Base-by-base conservation (phyloP, 2,113 vertebrate species). In the Varanus komodoensis region DNA sequence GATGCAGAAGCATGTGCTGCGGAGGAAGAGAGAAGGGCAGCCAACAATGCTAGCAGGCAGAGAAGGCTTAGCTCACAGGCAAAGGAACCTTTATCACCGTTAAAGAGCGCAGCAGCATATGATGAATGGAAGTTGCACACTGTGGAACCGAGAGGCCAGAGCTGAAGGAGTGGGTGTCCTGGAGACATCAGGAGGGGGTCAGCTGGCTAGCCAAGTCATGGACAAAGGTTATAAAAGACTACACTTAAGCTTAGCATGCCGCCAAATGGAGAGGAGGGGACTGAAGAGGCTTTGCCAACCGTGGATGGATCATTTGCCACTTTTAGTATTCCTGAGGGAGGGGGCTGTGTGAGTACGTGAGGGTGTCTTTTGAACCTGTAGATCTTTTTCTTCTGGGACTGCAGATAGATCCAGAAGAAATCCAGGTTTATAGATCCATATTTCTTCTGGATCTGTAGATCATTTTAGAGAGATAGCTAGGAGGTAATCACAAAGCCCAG, bases 341-440 rank as follows among this genome's bases (percentile, higher is more conserved):
- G 44, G 29, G 4, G 2, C 3, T 32, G 11, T 29, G 14, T 7
- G 3, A 4, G 4, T 0, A 3, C 0, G 44, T 19, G 4, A 3
- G 4, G 8, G 11, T 29, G 0, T 2, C 57, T 61, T 61, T 15
- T 61, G 57, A 15, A 15, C 2, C 57, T 61, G 17, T 61, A 61
- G 57, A 61, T 11, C 57, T 12, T 61, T 61, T 61, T 61, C 57
- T 61, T 61, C 57, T 61, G 57, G 57, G 11, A 15, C 57, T 61
- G 17, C 14, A 61, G 57, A 15, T 61, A 15, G 14, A 61, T 15
- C 57, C 57, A 61, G 57, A 61, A 61, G 57, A 61, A 61, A 68
- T 27, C 67, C 19, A 68, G 14, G 5, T 12, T 75, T 75, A 38
- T 32, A 73, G 71, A n/a, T 75, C 15, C 34, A 14, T 75, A 38